Conservation (phyloP, 2,797 vertebrate genomes). For the Pangasius larnaudii region DNA sequence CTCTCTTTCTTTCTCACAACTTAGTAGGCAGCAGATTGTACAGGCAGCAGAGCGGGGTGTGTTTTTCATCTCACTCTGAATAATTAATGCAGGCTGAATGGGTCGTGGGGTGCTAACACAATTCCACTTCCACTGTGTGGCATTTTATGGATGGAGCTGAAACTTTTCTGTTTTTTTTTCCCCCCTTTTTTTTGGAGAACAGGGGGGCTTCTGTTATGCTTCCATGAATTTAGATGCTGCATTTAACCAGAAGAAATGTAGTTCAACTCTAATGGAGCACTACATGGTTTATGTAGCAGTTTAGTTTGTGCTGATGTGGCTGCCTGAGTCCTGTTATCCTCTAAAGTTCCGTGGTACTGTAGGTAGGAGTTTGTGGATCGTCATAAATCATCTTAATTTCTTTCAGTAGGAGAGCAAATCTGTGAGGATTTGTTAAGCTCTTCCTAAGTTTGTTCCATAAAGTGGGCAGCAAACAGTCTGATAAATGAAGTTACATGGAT, state of each 20-base stretch:
- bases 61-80: slow-evolving; percentile 61
- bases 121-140: slow-evolving; percentile 28
- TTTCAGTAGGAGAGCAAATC: not conserved
- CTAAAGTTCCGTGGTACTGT: not conserved
- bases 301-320: slow-evolving; percentile 16
- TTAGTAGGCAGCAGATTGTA: slow-evolving; percentile 22
- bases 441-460: not conserved
- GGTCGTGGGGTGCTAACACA: slow-evolving; percentile 43
- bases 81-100: slow-evolving; percentile 56
- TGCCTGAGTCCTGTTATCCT: slow-evolving; percentile 1
- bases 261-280: not conserved
- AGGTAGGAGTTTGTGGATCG: not conserved
- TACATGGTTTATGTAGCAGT: slow-evolving; percentile 4
- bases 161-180: not conserved
- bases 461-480: not conserved
- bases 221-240: slow-evolving; percentile 12
- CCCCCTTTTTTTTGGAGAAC: not conserved
- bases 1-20: slow-evolving; percentile 16
- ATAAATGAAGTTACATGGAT: not conserved
- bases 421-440: not conserved
- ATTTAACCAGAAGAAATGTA: slow-evolving; percentile 2
- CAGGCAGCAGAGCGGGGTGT: slow-evolving; percentile 33
- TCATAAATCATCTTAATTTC: not conserved
- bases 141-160: slow-evolving; percentile 31
- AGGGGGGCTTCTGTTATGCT: slow-evolving; percentile 9